Evolutionary conservation across 2,888 invertebrate genomes (phyloP).

Genomic region (Ganaspis brasiliensis): DNA sequence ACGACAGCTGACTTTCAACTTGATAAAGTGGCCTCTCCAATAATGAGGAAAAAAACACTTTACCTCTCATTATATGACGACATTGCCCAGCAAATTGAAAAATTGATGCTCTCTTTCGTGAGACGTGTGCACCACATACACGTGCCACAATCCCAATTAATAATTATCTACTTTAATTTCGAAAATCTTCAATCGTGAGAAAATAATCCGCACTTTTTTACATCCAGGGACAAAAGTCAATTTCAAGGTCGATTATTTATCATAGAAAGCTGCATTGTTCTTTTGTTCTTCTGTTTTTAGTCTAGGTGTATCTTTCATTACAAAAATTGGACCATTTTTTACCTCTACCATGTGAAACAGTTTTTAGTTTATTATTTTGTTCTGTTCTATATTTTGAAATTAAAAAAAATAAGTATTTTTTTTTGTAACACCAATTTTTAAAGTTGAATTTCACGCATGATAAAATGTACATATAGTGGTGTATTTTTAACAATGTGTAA

Average conservation of each 20-base stretch:
- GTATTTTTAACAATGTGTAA: too few species aligned
- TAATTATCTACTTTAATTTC: background rate
- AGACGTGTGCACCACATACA: background rate
- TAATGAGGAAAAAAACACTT: constrained; percentile 13
- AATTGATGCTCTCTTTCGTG: constrained; percentile 7
- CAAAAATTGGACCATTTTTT: background rate
- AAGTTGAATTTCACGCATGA: too few species aligned
- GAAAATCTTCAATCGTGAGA: constrained; percentile 3
- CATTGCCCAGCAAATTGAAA: constrained; percentile 13
- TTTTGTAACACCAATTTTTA: too few species aligned
- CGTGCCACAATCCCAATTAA: background rate
- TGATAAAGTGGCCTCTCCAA: constrained; percentile 47
- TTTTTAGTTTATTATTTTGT: too few species aligned
- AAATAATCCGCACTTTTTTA: constrained; percentile 15
- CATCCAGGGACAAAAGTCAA: background rate
- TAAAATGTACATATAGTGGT: too few species aligned
- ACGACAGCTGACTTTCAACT: constrained; percentile 49
- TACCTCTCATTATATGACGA: constrained; percentile 24
- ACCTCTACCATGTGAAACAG: background rate
- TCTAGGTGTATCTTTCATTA: background rate
- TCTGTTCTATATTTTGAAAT: too few species aligned
- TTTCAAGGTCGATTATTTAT: constrained; percentile 13
- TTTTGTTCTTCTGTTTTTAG: background rate
- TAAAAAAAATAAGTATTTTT: too few species aligned
- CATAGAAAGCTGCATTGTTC: background rate